Evolutionary conservation across 1,140 invertebrate genomes (phyloP), one percentile per base, ranked within the genome.

Genomic region (Anagrus nilaparvatae): DNA sequence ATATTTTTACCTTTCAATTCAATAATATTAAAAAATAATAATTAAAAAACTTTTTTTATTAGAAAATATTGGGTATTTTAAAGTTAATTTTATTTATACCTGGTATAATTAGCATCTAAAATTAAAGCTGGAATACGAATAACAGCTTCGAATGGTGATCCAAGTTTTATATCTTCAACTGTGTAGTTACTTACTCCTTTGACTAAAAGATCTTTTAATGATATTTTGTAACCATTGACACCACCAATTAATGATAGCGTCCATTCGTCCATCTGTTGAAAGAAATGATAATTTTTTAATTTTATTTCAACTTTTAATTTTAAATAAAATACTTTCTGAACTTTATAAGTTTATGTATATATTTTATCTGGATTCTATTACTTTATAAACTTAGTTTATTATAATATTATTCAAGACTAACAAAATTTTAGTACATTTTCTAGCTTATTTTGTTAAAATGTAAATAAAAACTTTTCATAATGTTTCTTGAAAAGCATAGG

Each of bases 131-230:
- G 80, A 58, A 82, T 78, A 47, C 70, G 61, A 30, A 84, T 67
- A 50, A 67, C 65, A 7, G 76, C 77, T 55, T 79, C 74, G 54
- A 84, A 82, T 23, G 79, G 76, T 58, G 73, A 71, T 9, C 68
- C 72, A 44, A 68, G 76, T 65, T 76, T 78, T 39, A 83, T 65
- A 40, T 75, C 74, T 9, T 70, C 67, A 3, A 83, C 72, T 5
- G 78, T 72, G 49, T 74, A 83, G 61, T 82, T 81, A 49, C 77
- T 81, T 3, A 78, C 77, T 35, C 81, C 80, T 60, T 56, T 80
- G 20, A 81, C 72, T 52, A 76, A 74, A 51, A 82, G 72, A 41
- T 82, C 77, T 44, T 72, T 75, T 31, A 83, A 61, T 6, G 74
- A 74, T 21, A 83, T 76, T 52, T 75, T 78, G 51, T 82, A 83